These are phyloP conservation scores for Scotopteryx bipunctaria DNA, from an alignment of 2,888 invertebrate genomes.

Conservation along the genomic window DNA sequence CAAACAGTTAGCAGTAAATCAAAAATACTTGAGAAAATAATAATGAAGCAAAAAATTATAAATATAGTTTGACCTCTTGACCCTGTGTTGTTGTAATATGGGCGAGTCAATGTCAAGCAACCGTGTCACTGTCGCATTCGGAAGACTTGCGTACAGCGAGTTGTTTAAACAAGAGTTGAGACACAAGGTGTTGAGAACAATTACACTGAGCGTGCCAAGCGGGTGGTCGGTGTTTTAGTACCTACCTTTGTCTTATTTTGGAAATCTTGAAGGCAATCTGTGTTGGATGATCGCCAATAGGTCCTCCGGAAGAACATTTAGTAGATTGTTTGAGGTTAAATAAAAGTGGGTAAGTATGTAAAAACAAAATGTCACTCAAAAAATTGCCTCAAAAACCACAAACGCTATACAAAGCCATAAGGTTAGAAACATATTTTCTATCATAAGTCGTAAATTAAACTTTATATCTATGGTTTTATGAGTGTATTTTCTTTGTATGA, in stretches of 20 bases:
- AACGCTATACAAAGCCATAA: too few relatives aligned
- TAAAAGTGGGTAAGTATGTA: not conserved
- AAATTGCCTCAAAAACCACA: too few relatives aligned
- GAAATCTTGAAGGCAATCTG: constrained; percentile 16
- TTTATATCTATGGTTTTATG: too few relatives aligned
- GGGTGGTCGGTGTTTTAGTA: constrained; percentile 15
- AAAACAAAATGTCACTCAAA: too few relatives aligned
- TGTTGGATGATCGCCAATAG: constrained; percentile 15
- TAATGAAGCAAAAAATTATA: too few relatives aligned
- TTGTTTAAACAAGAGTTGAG: not conserved
- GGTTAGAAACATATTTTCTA: too few relatives aligned
- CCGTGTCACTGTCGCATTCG: constrained; percentile 45
- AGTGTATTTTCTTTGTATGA: not conserved
- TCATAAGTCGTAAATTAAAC: too few relatives aligned
- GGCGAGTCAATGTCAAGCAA: constrained; percentile 41
- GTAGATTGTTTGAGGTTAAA: not conserved
- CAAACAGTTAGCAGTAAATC: too few relatives aligned
- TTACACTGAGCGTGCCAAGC: constrained; percentile 19
- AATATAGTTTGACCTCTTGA: constrained; percentile 5
- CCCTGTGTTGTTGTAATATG: constrained; percentile 14
- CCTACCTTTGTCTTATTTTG: constrained; percentile 17
- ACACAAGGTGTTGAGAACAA: constrained; percentile 18
- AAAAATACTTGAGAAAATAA: too few relatives aligned
- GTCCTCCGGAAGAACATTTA: constrained; percentile 13
- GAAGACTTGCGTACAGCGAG: constrained; percentile 25